Evolutionary conservation across 2,113 vertebrate genomes (phyloP), one percentile per base, ranked within the genome.

Genomic region (Centropus unirufus): DNA sequence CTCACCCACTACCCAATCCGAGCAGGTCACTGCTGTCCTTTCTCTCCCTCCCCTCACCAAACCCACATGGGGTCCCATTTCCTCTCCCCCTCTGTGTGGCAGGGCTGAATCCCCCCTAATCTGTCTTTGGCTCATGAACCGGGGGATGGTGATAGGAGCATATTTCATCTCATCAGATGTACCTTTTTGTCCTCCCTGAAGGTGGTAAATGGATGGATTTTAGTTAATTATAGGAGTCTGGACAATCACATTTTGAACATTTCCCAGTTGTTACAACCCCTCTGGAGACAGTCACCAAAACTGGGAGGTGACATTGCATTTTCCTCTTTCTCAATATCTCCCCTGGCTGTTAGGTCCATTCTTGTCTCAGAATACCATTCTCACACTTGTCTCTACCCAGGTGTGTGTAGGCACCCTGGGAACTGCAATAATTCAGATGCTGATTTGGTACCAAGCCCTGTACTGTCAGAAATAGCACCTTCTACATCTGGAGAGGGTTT

Each of bases 31-130:
- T 90, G 75, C 9, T 74, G 66, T 64, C 16, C 22, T 18, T 23
- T 83, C 11, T 82, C 29, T 73, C 18, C 46, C 9, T 19, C 16
- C 39, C 61, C 40, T 46, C 68, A 4, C 26, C 22, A n/a, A 74
- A 67, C 24, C 17, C 42, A 27, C 1, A 0, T 9, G 36, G 5
- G 30, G 12, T 57, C 66, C 82, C 9, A 0, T 2, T 1, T 32
- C 27, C 30, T 12, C n/a, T 34, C 44, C 26, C 10, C 14, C 11
- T 26, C 18, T 2, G 7, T 47, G 12, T 47, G 49, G 19, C 29
- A 69, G 19, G 63, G 40, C 14, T 69, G 63, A 57, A 34, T 34
- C 63, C 59, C 69, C 44, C 49, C 59, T 69, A 46, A 54, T 13
- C 63, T n/a, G 6, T 29, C 46, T 40, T 27, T 34, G 32, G 46